Conservation (phyloP, 2,113 vertebrate genomes). For the Asarcornis scutulata region DNA sequence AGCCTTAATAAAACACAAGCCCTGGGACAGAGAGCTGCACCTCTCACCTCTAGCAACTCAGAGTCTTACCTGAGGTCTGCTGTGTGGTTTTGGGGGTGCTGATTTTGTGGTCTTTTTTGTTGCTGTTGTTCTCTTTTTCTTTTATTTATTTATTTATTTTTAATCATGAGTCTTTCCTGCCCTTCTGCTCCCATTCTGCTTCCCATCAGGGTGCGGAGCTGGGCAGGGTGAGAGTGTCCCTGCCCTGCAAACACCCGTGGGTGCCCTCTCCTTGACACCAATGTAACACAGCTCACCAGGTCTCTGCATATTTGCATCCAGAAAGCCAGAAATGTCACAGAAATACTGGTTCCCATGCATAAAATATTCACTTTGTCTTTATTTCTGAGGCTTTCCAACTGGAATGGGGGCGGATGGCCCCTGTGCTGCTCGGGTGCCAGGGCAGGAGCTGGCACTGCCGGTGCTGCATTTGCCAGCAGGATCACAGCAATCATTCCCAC, state of each 20-base stretch:
- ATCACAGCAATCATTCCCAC: too few relatives aligned
- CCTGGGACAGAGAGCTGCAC: fast-evolving
- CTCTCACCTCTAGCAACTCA: not conserved
- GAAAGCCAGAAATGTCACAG: too few relatives aligned
- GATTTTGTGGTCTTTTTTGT: not conserved
- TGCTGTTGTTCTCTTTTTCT: too few relatives aligned
- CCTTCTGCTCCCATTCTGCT: too few relatives aligned
- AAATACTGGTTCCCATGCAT: too few relatives aligned
- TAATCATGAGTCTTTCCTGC: not conserved
- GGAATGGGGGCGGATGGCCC: too few relatives aligned
- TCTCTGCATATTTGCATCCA: too few relatives aligned
- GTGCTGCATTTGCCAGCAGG: too few relatives aligned
- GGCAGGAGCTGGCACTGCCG: too few relatives aligned
- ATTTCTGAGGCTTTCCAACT: too few relatives aligned
- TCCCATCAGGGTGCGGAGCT: fast-evolving
- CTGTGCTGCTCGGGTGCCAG: too few relatives aligned
- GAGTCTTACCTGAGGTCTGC: not conserved
- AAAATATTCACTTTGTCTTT: too few relatives aligned
- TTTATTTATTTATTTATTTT: not conserved
- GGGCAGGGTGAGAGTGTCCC: fast-evolving
- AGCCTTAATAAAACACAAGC: not conserved
- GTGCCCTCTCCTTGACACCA: not conserved
- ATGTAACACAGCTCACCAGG: not conserved
- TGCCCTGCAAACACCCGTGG: fast-evolving
- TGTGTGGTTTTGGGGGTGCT: not conserved